Conservation (phyloP, 2,113 vertebrate species). For the Sula dactylatra region DNA sequence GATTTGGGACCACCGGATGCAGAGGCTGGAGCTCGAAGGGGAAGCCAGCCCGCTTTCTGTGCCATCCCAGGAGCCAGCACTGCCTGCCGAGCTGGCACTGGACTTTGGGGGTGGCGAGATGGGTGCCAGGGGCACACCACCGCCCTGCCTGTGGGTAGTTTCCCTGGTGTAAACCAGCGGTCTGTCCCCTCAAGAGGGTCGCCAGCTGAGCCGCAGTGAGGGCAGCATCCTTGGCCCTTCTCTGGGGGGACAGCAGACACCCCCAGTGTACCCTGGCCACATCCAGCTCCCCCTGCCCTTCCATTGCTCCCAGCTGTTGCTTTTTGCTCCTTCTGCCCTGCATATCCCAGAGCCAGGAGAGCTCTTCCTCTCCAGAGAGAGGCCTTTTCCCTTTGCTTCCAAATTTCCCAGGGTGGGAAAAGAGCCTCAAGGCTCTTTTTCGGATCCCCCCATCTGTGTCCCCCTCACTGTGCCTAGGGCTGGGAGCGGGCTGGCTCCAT, state of each 20-base stretch:
- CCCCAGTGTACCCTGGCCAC: accelerated
- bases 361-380: too few relatives aligned
- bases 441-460: neutral
- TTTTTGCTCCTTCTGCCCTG: neutral
- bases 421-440: neutral
- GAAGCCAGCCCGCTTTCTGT: neutral
- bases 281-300: neutral
- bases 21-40: neutral
- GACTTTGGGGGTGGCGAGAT: neutral
- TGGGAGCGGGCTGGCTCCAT: accelerated
- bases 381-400: neutral
- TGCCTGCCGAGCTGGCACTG: accelerated
- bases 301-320: neutral
- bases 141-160: neutral
- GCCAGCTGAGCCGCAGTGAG: neutral
- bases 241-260: neutral
- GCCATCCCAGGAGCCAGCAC: neutral
- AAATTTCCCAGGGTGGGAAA: neutral
- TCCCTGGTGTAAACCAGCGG: neutral
- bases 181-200: neutral
- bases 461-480: neutral
- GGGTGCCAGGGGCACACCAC: accelerated
- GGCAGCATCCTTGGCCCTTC: neutral
- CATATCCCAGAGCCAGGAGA: neutral
- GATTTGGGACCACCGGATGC: neutral